phyloP scores from a whole-genome alignment of 2,113 vertebrate species.

The Ovis canadensis region DNA sequence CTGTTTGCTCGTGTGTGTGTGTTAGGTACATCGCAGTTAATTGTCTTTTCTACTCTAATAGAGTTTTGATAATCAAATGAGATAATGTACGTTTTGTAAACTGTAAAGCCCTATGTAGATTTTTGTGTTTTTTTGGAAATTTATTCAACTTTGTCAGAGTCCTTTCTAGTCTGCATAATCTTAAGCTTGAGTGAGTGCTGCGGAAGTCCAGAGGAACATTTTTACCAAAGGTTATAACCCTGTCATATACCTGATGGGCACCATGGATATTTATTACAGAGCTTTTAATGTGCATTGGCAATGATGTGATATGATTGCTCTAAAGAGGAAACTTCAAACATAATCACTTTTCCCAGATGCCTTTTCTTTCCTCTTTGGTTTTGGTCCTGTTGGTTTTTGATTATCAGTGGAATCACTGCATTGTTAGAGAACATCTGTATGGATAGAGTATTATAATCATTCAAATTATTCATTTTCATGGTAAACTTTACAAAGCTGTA shows the following conservation, averaged over 20 bases:
- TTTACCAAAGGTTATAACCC: neutral
- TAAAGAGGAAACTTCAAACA: neutral
- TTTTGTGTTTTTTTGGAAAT: neutral
- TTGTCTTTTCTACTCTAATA: neutral
- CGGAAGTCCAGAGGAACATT: neutral
- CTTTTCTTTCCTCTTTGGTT: neutral
- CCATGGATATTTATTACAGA: neutral
- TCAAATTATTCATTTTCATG: conserved; percentile 12
- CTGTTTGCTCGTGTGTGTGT: neutral
- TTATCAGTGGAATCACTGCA: neutral
- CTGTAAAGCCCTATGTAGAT: neutral
- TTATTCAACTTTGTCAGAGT: neutral
- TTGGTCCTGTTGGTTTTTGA: conserved; percentile 12
- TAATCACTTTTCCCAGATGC: neutral
- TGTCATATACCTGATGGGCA: neutral
- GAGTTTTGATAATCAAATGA: conserved; percentile 30
- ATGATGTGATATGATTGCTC: neutral
- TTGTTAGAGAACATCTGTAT: conserved; percentile 19
- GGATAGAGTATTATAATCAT: neutral
- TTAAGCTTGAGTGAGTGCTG: conserved; percentile 15
- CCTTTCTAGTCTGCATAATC: neutral
- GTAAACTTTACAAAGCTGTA: neutral
- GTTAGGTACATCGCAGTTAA: neutral
- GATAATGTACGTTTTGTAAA: neutral
- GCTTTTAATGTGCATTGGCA: neutral